Base-by-base conservation (phyloP, 2,888 invertebrate species). In the Fragum sueziense region DNA sequence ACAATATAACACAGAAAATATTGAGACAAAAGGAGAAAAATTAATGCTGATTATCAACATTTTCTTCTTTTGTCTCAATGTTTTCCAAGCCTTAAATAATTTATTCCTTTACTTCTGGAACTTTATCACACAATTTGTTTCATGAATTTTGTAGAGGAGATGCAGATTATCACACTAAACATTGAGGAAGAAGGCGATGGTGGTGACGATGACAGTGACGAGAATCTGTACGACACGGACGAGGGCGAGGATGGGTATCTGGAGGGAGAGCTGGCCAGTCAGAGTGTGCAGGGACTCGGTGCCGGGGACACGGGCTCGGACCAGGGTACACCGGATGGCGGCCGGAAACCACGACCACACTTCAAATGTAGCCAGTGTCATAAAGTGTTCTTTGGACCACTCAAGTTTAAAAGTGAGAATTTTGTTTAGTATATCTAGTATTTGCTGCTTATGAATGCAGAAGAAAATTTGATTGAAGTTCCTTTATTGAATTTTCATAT, bases 331-430 rank as follows among this genome's bases (percentile, higher is more conserved):
- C 52, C 29, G 9, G 62, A 2, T 14, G 62, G 67, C 4, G 67
- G 76, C 22, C 80, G 79, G 65, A 78, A 74, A 34, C 51, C 52
- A 25, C 34, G 84, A 34, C 84, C 74, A 47, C 70, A 79, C 51
- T 82, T 77, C 33, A 84, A 80, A 57, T 84, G 84, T 61, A 84
- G 71, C 47, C 76, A 81, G 57, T 84, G 84, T 65, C 69, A 78
- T 47, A 84, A 81, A 54, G 59, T 84, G n/a, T 81, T 84, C 70
- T 82, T 79, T 77, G 84, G 84, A 69, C 81, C 81, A 34, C 68
- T 81, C 27, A 84, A 84, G 41, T 84, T 84, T 52, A 82, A 81
- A 73, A 84, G 84, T 84, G 69, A 79, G 79, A 33, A 52, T 11
- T 57, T 33, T 61, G 27, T 31, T 7, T 11, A 29, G 57, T 6